Evolutionary conservation across 2,797 vertebrate species (phyloP).

Genomic region (Vireo griseus): DNA sequence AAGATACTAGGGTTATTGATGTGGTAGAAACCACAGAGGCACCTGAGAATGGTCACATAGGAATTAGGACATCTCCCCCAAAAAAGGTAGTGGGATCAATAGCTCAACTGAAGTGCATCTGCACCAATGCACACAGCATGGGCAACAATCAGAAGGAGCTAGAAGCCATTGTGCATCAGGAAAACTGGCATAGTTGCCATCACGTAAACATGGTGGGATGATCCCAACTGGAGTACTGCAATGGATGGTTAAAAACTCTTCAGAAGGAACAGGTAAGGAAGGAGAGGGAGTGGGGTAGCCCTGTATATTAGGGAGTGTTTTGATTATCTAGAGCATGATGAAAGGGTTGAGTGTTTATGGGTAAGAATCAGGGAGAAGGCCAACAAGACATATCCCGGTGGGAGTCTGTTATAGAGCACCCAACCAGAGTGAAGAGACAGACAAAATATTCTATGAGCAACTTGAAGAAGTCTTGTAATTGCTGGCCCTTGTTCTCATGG

Average conservation of each 20-base stretch:
- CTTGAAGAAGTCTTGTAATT: neutral
- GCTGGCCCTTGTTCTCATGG: neutral
- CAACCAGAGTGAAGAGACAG: neutral
- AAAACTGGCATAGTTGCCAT: neutral
- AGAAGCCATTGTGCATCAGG: neutral
- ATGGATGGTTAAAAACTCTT: neutral
- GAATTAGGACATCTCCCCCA: neutral
- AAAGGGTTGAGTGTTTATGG: neutral
- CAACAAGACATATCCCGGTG: neutral
- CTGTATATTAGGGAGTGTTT: neutral
- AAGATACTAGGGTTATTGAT: neutral
- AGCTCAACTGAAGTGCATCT: neutral
- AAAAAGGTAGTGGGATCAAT: neutral
- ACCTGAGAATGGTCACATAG: neutral
- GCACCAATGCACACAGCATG: neutral
- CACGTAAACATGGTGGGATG: neutral
- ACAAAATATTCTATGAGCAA: neutral
- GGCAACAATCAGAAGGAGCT: neutral
- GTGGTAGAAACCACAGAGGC: neutral
- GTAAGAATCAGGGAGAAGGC: neutral
- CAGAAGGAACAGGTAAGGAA: neutral
- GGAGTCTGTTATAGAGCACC: neutral
- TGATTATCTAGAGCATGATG: neutral
- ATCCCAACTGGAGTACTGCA: neutral
- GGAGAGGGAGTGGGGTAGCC: neutral